A percentile compares a stretch with the other conserved stretches of the same genome.
phyloP scores from a whole-genome alignment of 2,888 invertebrate species.

The Drosophila fulvimacula region DNA sequence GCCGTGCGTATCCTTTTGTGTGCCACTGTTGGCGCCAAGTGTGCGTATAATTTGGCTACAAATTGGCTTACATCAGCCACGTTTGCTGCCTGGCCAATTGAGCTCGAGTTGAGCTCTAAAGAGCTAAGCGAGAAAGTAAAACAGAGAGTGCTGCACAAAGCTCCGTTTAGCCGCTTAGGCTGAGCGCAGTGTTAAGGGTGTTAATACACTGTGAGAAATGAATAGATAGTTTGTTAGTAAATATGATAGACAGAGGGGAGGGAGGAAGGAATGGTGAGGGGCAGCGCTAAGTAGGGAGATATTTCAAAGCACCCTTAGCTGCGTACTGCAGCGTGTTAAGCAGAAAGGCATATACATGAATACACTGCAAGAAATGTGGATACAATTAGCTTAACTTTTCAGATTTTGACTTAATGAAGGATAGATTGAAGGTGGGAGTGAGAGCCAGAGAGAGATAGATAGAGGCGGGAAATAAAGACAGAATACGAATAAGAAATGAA shows the following conservation, averaged over 20 bases:
- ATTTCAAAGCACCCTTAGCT: too few relatives aligned
- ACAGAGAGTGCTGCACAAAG: background rate
- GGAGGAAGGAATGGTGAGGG: background rate
- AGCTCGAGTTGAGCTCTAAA: constrained; percentile 39
- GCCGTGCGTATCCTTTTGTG: constrained; percentile 39
- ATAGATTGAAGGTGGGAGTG: too few relatives aligned
- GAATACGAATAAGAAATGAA: too few relatives aligned
- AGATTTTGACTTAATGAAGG: too few relatives aligned
- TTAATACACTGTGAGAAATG: constrained; percentile 3
- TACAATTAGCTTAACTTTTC: too few relatives aligned
- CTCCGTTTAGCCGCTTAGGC: constrained; percentile 1
- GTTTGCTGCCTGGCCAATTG: constrained; percentile 47
- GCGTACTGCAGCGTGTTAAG: too few relatives aligned
- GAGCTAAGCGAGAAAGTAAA: constrained; percentile 2
- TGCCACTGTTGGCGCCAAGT: constrained; percentile 48
- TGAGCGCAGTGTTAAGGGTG: background rate
- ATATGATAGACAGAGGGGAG: background rate
- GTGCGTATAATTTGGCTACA: constrained; percentile 69
- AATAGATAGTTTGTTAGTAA: background rate
- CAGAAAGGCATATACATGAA: too few relatives aligned
- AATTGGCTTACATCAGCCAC: constrained; percentile 67
- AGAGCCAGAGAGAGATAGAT: background rate
- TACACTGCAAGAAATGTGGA: too few relatives aligned
- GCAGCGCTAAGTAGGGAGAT: too few relatives aligned
- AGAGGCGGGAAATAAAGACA: background rate